Base-by-base conservation (phyloP, 2,797 vertebrate species). In the Cygnus olor region DNA sequence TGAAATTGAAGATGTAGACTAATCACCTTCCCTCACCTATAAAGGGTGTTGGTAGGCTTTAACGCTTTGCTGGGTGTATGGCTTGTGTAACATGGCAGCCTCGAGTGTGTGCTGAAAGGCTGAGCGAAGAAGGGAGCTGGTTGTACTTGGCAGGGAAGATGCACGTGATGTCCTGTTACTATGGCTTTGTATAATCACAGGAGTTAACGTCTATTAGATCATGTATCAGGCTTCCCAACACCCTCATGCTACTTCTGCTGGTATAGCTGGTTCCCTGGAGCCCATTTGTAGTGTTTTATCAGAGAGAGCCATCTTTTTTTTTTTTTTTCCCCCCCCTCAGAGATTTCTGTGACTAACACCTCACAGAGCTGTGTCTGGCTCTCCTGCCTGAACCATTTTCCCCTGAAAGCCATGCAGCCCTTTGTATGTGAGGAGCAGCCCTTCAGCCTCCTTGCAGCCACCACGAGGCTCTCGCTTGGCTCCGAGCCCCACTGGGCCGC, bases 181-280 rank as follows among this genome's bases (percentile, higher is more conserved):
- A 47, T 44, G 61, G 44, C 83, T 90, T 74, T 81, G 68, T 47
- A 68, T 64, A 74, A 86, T 93, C 73, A 82, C 69, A 87, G 54
- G 78, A 87, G 71, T 82, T 87, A 51, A 87, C 74, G 65, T 74
- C 68, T 85, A 80, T 94, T 85, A 80, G 80, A 80, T 94, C 90
- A 89, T 9, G 3, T 91, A 85, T 79, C 54, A n/a, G 38, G 53
- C 57, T 94, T 95, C 61, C 36, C 60, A 53, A 60, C 56, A 64
- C 60, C 77, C 83, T 91, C 66, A 79, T 51, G 13, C 42, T 54
- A 38, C 66, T 58, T 85, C 70, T 78, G 51, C 66, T 91, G 9
- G 24, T 81, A 69, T 44, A 71, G 19, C 78, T 77, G 77, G 38
- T 36, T 85, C 88, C 74, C 80, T 27, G 25, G 28, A 45, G 5